Evolutionary conservation across 2,797 vertebrate species (phyloP).

Genomic region (Acridotheres tristis): DNA sequence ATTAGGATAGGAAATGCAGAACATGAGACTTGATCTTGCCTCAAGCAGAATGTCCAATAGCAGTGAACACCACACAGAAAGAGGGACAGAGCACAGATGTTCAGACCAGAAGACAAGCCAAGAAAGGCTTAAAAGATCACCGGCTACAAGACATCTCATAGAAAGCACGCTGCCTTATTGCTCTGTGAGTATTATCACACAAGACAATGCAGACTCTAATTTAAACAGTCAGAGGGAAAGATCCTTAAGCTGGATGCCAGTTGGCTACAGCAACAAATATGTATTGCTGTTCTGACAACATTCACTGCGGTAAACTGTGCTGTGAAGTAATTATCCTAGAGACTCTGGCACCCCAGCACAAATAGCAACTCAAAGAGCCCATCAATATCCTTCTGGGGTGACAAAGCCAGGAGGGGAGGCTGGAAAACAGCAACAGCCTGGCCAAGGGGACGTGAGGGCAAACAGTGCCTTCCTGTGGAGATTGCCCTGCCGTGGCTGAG

Average conservation of each 20-base stretch:
- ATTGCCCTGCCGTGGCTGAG: neutral
- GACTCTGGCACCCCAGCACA: neutral
- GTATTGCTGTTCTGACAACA: neutral
- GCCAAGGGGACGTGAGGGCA: neutral
- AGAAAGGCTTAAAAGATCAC: constrained; percentile 63
- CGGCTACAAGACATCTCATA: constrained; percentile 25
- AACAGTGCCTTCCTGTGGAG: neutral
- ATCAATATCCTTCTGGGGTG: neutral
- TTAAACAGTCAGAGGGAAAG: constrained; percentile 55
- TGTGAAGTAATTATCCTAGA: neutral
- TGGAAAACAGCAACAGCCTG: neutral
- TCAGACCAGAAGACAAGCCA: constrained; percentile 54
- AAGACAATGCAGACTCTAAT: constrained; percentile 44
- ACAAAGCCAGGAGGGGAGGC: neutral
- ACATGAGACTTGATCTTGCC: constrained; percentile 20
- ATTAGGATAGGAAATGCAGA: constrained; percentile 12
- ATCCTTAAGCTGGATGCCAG: constrained; percentile 36
- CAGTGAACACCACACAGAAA: neutral
- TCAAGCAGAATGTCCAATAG: constrained; percentile 43
- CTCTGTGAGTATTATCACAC: constrained; percentile 34
- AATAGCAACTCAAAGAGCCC: neutral
- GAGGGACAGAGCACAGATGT: constrained; percentile 57
- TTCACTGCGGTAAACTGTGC: neutral
- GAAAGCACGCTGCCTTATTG: constrained; percentile 13
- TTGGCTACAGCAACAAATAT: neutral